Evolutionary conservation across 2,888 invertebrate species (phyloP), one percentile per base, ranked within the genome.

Genomic region (Charanyca ferruginea): DNA sequence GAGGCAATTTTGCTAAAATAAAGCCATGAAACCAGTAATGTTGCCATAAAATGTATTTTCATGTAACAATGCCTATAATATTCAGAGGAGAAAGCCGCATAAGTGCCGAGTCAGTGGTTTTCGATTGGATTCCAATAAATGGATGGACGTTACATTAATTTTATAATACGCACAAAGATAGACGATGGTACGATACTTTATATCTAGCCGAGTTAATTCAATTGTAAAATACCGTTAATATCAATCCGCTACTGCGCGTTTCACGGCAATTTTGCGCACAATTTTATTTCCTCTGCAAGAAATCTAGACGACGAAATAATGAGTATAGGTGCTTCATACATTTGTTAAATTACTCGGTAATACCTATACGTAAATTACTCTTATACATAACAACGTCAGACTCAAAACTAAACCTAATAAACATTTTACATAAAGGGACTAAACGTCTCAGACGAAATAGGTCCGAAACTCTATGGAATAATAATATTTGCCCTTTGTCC

Each of bases 251-350:
- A 82, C 83, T 75, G 80, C 81, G 74, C 73, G 83, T 85, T 88
- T 86, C 81, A 82, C 69, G 80, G 80, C 80, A 83, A 87, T 88
- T 87, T 87, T 74, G 77, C 79, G 79, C 58, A 77, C 84, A 87
- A 83, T 89, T 87, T 88, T 80, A 81, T 84, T 82, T 85, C 77
- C 79, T 77, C 74, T 68, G 68, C 73, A 68, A 77, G 75, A 68
- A 78, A 81, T 66, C 44, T 66, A 69, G 63, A 60, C 48, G 35
- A 20, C 44, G 25, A 38, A 51, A 52, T 66, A 57, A 66, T 66
- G 74, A 78, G 66, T 38, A 42, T 23, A 35, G 20, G 49, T 44
- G 47, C 51, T 73, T 66, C 41, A 48, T 59, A 57, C 54, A 53
- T 66, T 80, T 72, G 53, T 73, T 62, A 63, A 73, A 81, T 69